Evolutionary conservation across 2,797 vertebrate species (phyloP).

Genomic region (Smutsia temminckii): DNA sequence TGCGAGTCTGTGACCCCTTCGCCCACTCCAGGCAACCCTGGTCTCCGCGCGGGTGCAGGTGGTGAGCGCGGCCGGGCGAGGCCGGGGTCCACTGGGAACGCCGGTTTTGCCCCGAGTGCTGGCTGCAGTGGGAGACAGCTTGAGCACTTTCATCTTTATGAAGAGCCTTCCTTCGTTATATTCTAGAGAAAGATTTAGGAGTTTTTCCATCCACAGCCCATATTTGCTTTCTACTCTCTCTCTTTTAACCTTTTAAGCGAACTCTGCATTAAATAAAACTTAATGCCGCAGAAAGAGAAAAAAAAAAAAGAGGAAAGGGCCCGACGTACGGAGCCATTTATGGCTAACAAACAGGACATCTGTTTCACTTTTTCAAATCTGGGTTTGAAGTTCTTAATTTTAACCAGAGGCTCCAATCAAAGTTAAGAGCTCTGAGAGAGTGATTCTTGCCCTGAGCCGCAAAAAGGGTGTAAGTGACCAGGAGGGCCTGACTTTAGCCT

Average conservation of each 20-base stretch:
- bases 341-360: conserved; percentile 88
- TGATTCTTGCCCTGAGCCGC: conserved; percentile 71
- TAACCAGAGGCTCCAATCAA: conserved; percentile 88
- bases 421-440: conserved; percentile 83
- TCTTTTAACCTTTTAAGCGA: conserved; percentile 69
- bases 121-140: not conserved
- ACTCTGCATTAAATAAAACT: conserved; percentile 84
- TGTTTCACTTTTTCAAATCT: conserved; percentile 89
- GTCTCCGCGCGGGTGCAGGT: not conserved
- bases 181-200: conserved; percentile 80
- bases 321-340: conserved; percentile 85
- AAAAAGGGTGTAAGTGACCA: conserved; percentile 78
- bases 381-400: conserved; percentile 90
- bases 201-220: conserved; percentile 66
- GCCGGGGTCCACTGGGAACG: not conserved
- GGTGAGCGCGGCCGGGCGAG: not conserved
- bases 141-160: conserved; percentile 73
- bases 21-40: not conserved
- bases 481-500: conserved; percentile 74
- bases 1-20: conserved; percentile 61
- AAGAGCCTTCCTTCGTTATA: conserved; percentile 70
- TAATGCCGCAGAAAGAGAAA: conserved; percentile 77
- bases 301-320: not conserved
- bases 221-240: conserved; percentile 59
- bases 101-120: fast-evolving